phyloP scores from a whole-genome alignment of 2,888 invertebrate species.

The Ryuthela nishihirai region DNA sequence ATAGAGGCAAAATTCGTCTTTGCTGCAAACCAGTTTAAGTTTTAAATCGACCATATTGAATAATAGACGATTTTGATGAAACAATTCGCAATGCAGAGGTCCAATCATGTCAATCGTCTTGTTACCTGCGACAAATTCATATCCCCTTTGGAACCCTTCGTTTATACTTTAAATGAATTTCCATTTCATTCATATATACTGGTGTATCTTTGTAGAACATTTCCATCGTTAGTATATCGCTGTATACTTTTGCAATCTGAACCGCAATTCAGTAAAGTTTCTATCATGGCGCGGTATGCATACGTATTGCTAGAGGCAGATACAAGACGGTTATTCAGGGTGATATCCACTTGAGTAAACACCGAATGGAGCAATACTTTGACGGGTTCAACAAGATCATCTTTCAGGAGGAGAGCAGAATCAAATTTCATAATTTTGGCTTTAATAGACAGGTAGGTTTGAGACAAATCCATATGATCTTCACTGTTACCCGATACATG shows the following conservation, averaged over 20 bases:
- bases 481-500: too few species aligned
- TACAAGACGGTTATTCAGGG: slow-evolving; percentile 5
- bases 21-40: slow-evolving; percentile 11
- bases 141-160: slow-evolving; percentile 3
- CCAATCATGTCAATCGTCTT: slow-evolving; percentile 18
- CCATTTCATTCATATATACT: not conserved
- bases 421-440: too few species aligned
- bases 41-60: not conserved
- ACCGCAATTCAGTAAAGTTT: slow-evolving; percentile 13
- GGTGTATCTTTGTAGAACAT: slow-evolving; percentile 2
- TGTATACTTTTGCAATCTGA: slow-evolving; percentile 11
- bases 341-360: slow-evolving; percentile 8
- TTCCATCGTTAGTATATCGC: slow-evolving; percentile 5
- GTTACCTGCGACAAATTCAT: not conserved
- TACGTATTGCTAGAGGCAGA: slow-evolving; percentile 7
- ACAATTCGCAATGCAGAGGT: slow-evolving; percentile 13
- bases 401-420: not conserved
- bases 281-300: slow-evolving; percentile 7
- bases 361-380: slow-evolving; percentile 13
- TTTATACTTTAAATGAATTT: not conserved
- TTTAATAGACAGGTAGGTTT: too few species aligned
- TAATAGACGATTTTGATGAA: slow-evolving; percentile 4
- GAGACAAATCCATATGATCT: too few species aligned
- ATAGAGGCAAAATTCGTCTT: slow-evolving; percentile 14
- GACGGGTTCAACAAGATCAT: slow-evolving; percentile 3